Base-by-base conservation (phyloP, 2,888 invertebrate genomes). In the Tetragonula carbonaria region DNA sequence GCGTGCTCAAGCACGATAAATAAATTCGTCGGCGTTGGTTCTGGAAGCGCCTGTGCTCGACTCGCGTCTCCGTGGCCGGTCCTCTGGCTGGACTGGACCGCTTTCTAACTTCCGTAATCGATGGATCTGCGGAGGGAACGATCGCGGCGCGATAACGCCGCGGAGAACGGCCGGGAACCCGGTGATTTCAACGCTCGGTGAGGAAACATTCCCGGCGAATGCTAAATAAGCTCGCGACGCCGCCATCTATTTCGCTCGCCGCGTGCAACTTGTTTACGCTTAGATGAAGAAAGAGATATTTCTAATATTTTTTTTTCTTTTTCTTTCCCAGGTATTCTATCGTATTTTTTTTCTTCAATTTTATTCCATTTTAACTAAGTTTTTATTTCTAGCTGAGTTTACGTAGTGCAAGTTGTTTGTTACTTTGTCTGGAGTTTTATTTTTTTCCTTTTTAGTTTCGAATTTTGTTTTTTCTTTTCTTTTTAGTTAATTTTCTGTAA, bases 101-200 rank as follows among this genome's bases (percentile, higher is more conserved):
- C 66, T 84, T 63, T 74, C 73, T 51, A 67, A 74, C 78, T 82
- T 84, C 76, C 78, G 78, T 73, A 72, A 77, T 84, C 84, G 82
- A 82, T 77, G 77, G 78, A 77, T 70, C 82, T 82, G 51, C 67
- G 72, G 28, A 67, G 53, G 70, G 59, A 71, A 74, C 70, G 82
- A 80, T 80, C 74, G 74, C 57, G 74, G 21, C 51, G 66, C 62
- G 81, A 81, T 81, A 81, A 73, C 33, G n/a, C n/a, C 55, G 8
- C 28, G 73, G 78, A 55, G 80, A 80, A 80, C 65, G 71, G 50
- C 28, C 14, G 14, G 57, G 63, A 63, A 51, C 33, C 28, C 14
- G 80, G 74, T 45, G 82, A 74, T 74, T 82, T 74, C 74, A 82
- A 80, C 70, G 80, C 74, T 50, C n/a, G 73, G 16, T 4, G 23